Evolutionary conservation across 2,113 vertebrate species (phyloP).

Genomic region (rabbit (Oryctolagus cuniculus)): DNA sequence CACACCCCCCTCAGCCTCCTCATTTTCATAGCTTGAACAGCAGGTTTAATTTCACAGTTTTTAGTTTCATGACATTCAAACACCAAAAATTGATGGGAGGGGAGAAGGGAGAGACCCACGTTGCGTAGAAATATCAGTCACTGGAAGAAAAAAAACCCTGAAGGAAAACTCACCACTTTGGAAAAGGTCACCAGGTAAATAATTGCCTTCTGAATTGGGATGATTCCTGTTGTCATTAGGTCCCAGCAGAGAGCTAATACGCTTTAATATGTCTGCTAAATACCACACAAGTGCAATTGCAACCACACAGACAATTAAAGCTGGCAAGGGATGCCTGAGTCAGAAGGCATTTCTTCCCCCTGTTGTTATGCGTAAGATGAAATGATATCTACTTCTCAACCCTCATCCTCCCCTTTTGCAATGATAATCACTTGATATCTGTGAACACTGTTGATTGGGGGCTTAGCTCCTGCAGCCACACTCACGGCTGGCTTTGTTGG

Average conservation of each 20-base stretch:
- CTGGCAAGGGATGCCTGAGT: slow-evolving; percentile 44
- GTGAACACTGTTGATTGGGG: neutral
- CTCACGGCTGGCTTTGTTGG: neutral
- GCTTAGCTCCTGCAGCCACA: neutral
- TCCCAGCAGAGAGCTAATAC: slow-evolving; percentile 86
- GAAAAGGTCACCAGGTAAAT: slow-evolving; percentile 86
- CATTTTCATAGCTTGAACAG: slow-evolving; percentile 81
- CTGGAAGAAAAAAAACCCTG: slow-evolving; percentile 83
- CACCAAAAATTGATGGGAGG: slow-evolving; percentile 81
- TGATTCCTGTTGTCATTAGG: slow-evolving; percentile 86
- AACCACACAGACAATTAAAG: slow-evolving; percentile 77
- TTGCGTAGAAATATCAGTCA: slow-evolving; percentile 88
- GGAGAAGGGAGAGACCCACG: slow-evolving; percentile 75
- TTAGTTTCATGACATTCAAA: slow-evolving; percentile 86
- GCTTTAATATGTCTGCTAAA: slow-evolving; percentile 83
- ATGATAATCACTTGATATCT: neutral
- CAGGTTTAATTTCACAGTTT: slow-evolving; percentile 90
- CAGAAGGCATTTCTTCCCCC: neutral
- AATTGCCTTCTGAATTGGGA: slow-evolving; percentile 84
- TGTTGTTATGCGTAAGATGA: slow-evolving; percentile 68
- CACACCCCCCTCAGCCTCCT: slow-evolving; percentile 77
- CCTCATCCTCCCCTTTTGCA: neutral
- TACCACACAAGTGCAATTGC: slow-evolving; percentile 69
- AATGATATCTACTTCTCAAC: slow-evolving; percentile 26
- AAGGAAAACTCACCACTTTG: slow-evolving; percentile 82